These are phyloP conservation scores for Chondrosia reniformis DNA, from an alignment of 37 sponge, comb jelly and placozoan genomes.

Conservation along the genomic window DNA sequence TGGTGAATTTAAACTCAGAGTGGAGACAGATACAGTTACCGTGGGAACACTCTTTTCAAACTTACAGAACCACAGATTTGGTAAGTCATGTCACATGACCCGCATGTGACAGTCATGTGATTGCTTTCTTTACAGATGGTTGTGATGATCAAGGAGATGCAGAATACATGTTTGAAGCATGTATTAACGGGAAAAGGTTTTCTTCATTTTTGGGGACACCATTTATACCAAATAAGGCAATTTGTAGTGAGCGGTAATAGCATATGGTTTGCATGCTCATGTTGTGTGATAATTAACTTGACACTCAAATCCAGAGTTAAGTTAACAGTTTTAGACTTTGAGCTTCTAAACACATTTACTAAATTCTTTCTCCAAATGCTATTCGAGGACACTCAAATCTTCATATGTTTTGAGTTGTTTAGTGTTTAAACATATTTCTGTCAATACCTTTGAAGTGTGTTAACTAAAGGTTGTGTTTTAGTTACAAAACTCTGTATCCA, in stretches of 20 bases:
- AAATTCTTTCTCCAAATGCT: no score
- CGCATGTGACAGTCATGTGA: not conserved
- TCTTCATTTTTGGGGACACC: constrained; percentile 72
- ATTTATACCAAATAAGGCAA: constrained; percentile 71
- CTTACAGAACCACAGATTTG: constrained; percentile 73
- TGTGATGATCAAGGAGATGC: constrained; percentile 24
- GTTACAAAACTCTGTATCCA: no score
- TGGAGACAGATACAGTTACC: constrained; percentile 77
- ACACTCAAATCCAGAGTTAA: no score
- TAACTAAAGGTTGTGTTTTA: no score
- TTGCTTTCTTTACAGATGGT: constrained; percentile 10
- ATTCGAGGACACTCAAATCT: no score
- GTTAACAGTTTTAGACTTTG: no score
- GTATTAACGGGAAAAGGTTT: constrained; percentile 81
- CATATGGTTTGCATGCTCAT: no score
- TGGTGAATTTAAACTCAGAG: constrained; percentile 67
- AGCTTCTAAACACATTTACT: no score
- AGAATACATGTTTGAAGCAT: constrained; percentile 41
- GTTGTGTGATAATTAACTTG: no score
- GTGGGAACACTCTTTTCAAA: constrained; percentile 80
- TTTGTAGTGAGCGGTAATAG: constrained; percentile 92
- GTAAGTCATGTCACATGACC: constrained; percentile 5
- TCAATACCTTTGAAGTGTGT: no score
- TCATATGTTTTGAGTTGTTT: no score
- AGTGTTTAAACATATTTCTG: no score